Conservation (phyloP, 53 echinoderm and acorn worm genomes). For the Hippasteria phrygiana region DNA sequence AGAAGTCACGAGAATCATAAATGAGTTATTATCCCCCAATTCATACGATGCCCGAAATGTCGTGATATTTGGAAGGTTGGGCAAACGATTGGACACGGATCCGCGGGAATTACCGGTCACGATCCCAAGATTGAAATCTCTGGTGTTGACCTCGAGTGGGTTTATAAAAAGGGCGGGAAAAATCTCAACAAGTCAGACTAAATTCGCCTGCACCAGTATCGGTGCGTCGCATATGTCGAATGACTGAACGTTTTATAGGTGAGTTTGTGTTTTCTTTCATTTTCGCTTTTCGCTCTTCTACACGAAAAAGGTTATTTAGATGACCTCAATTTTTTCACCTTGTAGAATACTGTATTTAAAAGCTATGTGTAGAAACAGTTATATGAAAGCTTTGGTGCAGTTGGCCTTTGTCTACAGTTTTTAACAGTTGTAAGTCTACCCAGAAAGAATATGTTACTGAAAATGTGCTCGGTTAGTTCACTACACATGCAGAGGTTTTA, state of each 20-base stretch:
- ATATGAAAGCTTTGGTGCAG: no score
- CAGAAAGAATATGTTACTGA: no score
- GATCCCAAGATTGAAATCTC: neutral
- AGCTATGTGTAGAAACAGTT: no score
- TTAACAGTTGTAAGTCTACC: no score
- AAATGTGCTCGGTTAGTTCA: no score
- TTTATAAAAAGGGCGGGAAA: constrained; percentile 24
- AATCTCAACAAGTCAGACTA: neutral
- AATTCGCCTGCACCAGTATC: neutral
- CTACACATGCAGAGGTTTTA: no score
- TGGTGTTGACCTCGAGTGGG: neutral
- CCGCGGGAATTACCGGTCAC: constrained; percentile 1
- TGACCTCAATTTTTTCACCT: neutral
- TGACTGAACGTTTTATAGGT: neutral
- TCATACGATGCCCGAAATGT: neutral
- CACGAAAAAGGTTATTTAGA: neutral
- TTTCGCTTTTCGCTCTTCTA: neutral
- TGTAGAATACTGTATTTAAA: no score
- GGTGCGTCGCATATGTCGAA: neutral
- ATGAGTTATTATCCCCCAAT: neutral
- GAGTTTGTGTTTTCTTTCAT: neutral
- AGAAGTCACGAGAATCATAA: constrained; percentile 12
- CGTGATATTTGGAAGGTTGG: neutral
- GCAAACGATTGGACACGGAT: constrained; percentile 13
- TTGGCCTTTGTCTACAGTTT: no score